Evolutionary conservation across 1,140 invertebrate species (phyloP).

Genomic region (Phymastichus coffea): DNA sequence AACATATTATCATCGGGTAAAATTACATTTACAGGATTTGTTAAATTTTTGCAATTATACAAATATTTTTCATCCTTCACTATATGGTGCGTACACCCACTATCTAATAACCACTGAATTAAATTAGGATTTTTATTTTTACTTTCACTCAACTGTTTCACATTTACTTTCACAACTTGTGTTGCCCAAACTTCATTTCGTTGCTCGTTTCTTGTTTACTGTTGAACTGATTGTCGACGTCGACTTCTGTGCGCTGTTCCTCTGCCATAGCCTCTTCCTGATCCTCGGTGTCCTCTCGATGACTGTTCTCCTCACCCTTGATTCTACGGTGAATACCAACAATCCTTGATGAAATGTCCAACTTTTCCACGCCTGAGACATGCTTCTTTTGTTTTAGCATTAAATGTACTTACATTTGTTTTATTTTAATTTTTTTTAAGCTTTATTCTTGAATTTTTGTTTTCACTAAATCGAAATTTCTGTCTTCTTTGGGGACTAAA

Average conservation of each 20-base stretch:
- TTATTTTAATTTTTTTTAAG: neutral
- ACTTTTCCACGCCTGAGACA: neutral
- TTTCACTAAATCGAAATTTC: neutral
- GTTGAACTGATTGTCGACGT: neutral
- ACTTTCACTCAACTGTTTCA: neutral
- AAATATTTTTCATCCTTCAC: neutral
- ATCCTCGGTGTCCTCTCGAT: neutral
- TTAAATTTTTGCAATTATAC: neutral
- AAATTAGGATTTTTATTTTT: neutral
- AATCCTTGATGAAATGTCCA: neutral
- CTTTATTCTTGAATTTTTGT: neutral
- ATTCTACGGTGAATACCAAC: neutral
- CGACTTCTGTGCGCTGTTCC: neutral
- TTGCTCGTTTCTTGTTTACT: neutral
- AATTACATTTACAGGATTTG: neutral
- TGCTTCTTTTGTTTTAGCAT: neutral
- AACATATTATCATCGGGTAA: neutral
- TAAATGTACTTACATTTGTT: neutral
- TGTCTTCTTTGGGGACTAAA: neutral
- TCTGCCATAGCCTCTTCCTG: neutral
- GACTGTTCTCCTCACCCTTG: neutral
- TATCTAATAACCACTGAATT: conserved; percentile 4
- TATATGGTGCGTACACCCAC: neutral
- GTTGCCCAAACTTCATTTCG: neutral
- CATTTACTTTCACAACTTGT: neutral